phyloP scores from a whole-genome alignment of 2,113 vertebrate genomes.

The Xiphophorus maculatus region DNA sequence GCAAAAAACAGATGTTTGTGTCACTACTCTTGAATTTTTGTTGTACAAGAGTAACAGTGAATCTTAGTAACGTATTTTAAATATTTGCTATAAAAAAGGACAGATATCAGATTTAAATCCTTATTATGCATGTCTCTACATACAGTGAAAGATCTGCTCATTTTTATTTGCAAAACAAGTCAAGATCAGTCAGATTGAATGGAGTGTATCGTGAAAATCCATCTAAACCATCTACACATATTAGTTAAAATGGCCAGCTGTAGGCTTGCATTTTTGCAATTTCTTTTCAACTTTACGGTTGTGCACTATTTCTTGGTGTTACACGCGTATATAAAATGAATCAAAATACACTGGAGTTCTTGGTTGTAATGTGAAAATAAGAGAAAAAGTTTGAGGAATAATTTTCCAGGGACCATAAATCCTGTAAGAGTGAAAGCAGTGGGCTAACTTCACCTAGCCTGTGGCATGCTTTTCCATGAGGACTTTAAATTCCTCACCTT shows the following conservation, averaged over 20 bases:
- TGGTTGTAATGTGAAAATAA: not conserved
- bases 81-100: not conserved
- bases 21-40: slow-evolving; percentile 3
- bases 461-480: slow-evolving; percentile 39
- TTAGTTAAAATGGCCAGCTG: too few species aligned
- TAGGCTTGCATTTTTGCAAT: not conserved
- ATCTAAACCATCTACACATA: too few species aligned
- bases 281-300: not conserved
- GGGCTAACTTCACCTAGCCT: slow-evolving; percentile 20
- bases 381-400: too few species aligned
- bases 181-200: too few species aligned
- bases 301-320: too few species aligned
- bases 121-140: too few species aligned
- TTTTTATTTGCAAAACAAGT: too few species aligned
- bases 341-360: not conserved
- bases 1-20: not conserved
- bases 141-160: too few species aligned
- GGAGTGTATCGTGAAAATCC: too few species aligned
- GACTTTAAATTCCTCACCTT: slow-evolving; percentile 33
- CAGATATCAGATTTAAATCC: not conserved
- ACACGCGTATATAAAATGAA: not conserved
- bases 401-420: slow-evolving; percentile 9
- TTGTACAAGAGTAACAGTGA: not conserved
- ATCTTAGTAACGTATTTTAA: not conserved
- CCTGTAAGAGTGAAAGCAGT: slow-evolving; percentile 23